These are phyloP conservation scores for Platyscapa corneri DNA, from an alignment of 1,140 invertebrate species.

Conservation along the genomic window DNA sequence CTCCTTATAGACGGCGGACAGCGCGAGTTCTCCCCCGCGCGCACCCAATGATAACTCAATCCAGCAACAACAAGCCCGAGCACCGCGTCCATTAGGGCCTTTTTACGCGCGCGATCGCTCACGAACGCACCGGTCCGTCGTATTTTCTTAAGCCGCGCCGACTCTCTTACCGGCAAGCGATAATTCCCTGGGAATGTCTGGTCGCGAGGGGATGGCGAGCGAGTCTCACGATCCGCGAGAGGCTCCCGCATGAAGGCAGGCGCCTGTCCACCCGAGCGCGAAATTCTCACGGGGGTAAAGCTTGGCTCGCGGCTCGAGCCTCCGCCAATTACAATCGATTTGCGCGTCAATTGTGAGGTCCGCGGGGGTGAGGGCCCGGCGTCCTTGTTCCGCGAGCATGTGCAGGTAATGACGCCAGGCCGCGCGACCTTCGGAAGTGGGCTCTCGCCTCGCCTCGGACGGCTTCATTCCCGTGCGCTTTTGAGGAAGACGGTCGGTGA, in stretches of 20 bases:
- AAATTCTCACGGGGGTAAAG: slow-evolving; percentile 47
- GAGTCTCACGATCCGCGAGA: slow-evolving; percentile 44
- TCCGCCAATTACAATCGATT: slow-evolving; percentile 49
- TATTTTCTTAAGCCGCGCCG: neutral
- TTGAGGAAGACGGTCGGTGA: neutral
- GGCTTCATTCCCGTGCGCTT: neutral
- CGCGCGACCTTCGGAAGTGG: neutral
- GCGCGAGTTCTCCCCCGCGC: neutral
- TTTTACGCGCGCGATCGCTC: no score
- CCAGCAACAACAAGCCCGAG: no score
- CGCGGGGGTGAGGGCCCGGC: neutral
- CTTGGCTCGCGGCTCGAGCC: neutral
- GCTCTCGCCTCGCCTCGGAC: no score
- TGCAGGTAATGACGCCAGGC: no score
- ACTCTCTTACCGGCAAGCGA: neutral
- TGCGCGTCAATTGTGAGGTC: slow-evolving; percentile 47
- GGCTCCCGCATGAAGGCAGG: neutral
- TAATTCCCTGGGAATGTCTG: slow-evolving; percentile 27
- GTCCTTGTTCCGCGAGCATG: neutral
- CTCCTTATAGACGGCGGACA: neutral
- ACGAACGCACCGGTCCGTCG: neutral
- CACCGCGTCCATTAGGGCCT: no score
- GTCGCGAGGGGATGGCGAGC: neutral
- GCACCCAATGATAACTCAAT: neutral
- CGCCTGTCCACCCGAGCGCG: slow-evolving; percentile 45